Base-by-base conservation (phyloP, 2,888 invertebrate genomes). In the Leucania comma region DNA sequence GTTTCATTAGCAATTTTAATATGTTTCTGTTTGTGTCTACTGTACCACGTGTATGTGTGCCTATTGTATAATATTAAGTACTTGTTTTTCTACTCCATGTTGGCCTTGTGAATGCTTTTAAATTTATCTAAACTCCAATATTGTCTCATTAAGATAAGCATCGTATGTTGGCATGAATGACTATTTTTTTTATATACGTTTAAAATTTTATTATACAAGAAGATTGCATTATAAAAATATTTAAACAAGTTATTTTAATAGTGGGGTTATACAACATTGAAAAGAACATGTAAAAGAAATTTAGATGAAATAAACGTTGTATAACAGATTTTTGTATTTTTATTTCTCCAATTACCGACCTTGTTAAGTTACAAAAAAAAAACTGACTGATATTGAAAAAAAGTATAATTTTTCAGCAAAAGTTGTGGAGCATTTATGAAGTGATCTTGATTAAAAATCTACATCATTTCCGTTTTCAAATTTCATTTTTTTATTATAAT, bases 1-100 rank as follows among this genome's bases (percentile, higher is more conserved):
- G 77, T 82, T 88, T 92, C 91, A 94, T 94, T 94, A 91, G 92
- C 92, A 94, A 93, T 94, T 94, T 92, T 93, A 94, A 93, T 89
- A 68, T 74, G 72, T 77, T 90, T 92, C 92, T 94, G 93, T 94
- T 92, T 92, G 88, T 89, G 88, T 90, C 82, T 83, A 80, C 65
- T 87, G 83, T 69, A 68, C 84, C 88, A 89, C 88, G 87, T 89
- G 90, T 88, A 71, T 89, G 89, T 88, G 70, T 67, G 77, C 63
- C 87, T 86, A 88, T 88, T 90, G 89, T 90, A 86, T 68, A 72
- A 64, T 70, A 61, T 35, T 63, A 48, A 20, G n/a, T 48, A 61
- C 77, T 64, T 76, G 79, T 82, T 72, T 83, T 80, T 77, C 66
- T 79, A 67, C 62, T 65, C 48, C 50, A 64, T 38, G 57, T 66